A percentile compares a stretch with the other conserved stretches of the same genome.
Conservation (phyloP, 2,888 invertebrate species). For the Calameuta idolon region DNA sequence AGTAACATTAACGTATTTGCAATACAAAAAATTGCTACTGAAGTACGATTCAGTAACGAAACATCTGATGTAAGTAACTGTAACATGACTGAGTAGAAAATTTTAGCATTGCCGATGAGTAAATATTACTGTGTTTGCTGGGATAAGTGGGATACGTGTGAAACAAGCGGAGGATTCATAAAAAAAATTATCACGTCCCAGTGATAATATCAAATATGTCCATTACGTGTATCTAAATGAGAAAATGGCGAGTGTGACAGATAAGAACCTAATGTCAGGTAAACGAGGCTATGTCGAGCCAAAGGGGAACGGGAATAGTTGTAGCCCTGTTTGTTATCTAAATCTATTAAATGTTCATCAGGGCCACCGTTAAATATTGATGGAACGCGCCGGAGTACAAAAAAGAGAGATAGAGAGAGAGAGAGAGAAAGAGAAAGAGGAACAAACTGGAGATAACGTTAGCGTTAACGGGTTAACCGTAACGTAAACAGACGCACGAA, state of each 20-base stretch:
- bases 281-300: not conserved
- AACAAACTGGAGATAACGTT: not conserved
- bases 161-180: not conserved
- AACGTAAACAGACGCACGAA: not conserved
- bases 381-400: constrained; percentile 10
- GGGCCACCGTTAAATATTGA: constrained; percentile 23
- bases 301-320: not conserved
- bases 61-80: too few species aligned
- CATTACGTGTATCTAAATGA: not conserved
- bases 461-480: not conserved
- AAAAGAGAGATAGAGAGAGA: not conserved
- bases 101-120: too few species aligned
- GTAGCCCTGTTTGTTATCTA: constrained; percentile 15
- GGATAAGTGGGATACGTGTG: not conserved
- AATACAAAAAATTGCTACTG: too few species aligned
- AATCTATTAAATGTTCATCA: constrained; percentile 25
- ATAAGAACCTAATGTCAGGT: not conserved
- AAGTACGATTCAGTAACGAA: too few species aligned
- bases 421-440: not conserved
- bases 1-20: too few species aligned
- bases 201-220: not conserved
- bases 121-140: too few species aligned
- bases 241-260: not conserved
- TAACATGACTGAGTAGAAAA: too few species aligned
- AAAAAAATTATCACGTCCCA: not conserved